Conservation (phyloP, 2,797 vertebrate genomes). For the Enteromius unitaeniatus region DNA sequence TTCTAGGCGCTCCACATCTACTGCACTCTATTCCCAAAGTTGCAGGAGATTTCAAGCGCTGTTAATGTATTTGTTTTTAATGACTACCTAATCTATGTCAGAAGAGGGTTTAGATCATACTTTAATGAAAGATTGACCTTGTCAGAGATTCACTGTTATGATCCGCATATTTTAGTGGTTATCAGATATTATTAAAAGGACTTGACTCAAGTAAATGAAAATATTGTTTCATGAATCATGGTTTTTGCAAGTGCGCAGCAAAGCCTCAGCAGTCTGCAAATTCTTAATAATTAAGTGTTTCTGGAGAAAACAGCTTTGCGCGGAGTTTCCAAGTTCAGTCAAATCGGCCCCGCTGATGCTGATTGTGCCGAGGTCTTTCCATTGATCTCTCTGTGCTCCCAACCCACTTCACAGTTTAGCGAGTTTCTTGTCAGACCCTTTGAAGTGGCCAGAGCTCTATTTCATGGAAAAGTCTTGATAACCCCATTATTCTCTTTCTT, state of each 20-base stretch:
- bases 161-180: constrained; percentile 47
- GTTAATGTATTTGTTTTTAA: constrained; percentile 53
- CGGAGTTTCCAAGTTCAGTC: constrained; percentile 18
- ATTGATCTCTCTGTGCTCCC: constrained; percentile 41
- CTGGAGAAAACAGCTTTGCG: constrained; percentile 12
- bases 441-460: constrained; percentile 54
- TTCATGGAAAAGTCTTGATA: constrained; percentile 54
- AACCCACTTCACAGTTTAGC: constrained; percentile 43
- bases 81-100: constrained; percentile 46
- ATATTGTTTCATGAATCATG: constrained; percentile 60
- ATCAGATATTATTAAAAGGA: constrained; percentile 56
- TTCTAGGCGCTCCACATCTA: constrained; percentile 51
- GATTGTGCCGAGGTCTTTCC: constrained; percentile 28
- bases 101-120: constrained; percentile 25
- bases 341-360: constrained; percentile 14
- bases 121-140: constrained; percentile 37
- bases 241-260: constrained; percentile 43
- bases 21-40: constrained; percentile 37
- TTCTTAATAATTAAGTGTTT: constrained; percentile 26
- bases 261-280: constrained; percentile 31
- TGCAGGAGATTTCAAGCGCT: constrained; percentile 38
- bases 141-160: constrained; percentile 49
- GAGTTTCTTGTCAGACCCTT: constrained; percentile 47
- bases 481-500: constrained; percentile 54
- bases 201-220: constrained; percentile 57